A percentile compares a stretch with the other conserved stretches of the same genome.
phyloP scores from a whole-genome alignment of 2,888 invertebrate species.

The Protula sp. region DNA sequence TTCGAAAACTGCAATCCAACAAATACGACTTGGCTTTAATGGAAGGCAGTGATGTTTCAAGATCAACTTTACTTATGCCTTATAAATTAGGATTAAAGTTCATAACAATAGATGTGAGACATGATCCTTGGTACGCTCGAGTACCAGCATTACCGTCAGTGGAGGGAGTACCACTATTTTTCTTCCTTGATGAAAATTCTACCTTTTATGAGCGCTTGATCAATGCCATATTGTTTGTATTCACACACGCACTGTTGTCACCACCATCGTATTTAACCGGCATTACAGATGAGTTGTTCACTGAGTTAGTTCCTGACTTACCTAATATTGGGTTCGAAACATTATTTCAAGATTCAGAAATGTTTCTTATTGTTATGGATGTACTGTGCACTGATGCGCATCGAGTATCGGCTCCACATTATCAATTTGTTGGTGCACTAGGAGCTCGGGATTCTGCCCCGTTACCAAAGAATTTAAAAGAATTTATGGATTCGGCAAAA shows the following conservation, averaged over 20 bases:
- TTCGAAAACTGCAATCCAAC: not conserved
- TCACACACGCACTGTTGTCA: not conserved
- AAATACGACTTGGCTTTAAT: conserved; percentile 2
- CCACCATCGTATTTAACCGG: not conserved
- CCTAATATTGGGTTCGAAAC: not conserved
- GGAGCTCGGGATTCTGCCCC: not conserved
- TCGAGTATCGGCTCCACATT: not conserved
- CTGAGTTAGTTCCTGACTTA: not conserved
- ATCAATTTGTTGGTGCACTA: not conserved
- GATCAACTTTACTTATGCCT: conserved; percentile 2
- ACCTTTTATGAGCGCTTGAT: conserved; percentile 1
- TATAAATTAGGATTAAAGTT: conserved; percentile 6
- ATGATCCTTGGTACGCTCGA: not conserved
- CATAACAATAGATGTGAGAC: not conserved
- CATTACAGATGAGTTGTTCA: too few relatives aligned
- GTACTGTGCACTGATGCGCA: conserved; percentile 4
- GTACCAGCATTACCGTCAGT: conserved; percentile 9
- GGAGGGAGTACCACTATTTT: not conserved
- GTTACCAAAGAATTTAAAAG: conserved; percentile 2
- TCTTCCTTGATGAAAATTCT: not conserved
- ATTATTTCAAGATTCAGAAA: conserved; percentile 1
- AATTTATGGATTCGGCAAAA: not conserved
- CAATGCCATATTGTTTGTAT: not conserved
- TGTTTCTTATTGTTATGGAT: conserved; percentile 7
- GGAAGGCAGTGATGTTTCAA: not conserved